Evolutionary conservation across 2,797 vertebrate species (phyloP), one percentile per base, ranked within the genome.

Genomic region (Sorex maritimensis): DNA sequence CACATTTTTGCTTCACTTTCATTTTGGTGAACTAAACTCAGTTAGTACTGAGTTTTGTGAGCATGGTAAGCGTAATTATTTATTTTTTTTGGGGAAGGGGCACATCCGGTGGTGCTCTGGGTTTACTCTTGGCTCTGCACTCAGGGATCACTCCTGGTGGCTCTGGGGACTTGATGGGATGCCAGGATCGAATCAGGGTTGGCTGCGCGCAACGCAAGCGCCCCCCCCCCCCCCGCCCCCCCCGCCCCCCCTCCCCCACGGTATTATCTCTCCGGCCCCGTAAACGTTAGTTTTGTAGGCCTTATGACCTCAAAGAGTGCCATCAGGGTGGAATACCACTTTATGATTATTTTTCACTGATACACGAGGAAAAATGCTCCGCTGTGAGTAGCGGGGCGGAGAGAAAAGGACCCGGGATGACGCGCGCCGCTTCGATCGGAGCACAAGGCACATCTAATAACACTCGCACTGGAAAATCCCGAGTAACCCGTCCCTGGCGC

Each of bases 1-100:
- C n/a, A 23, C 38, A 38, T 52, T 90, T 93, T 87, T 61, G 78
- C 58, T 84, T 94, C 72, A 52, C 61, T 94, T 94, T 95, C 80
- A 41, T 72, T 72, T 72, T 58, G 55, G 55, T 21, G 55, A 58
- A 21, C 1, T 3, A 17, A 58, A 21, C 17, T 17, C 55, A 58
- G 2, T 19, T 58, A 58, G 19, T 21, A 58, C 55, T 58, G 3
- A 73, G 77, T 80, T 92, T 77, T 67, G 72, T 26, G 38, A 74
- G n/a, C 83, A 71, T 81, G 81, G 38, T 65, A 88, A 86, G 38
- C 24, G 65, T 14, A 5, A 44, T 44, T 44, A 44, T 44, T 38
- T 26, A 19, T 61, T 41, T 46, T 65, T 26, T 67, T 28, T 67
- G 23, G 24, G 15, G 52, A 21, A 52, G 49, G 49, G 49, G 10